A percentile compares a stretch with the other conserved stretches of the same genome.
Evolutionary conservation across 2,888 invertebrate genomes (phyloP).

Genomic region (Acleris sparsana): DNA sequence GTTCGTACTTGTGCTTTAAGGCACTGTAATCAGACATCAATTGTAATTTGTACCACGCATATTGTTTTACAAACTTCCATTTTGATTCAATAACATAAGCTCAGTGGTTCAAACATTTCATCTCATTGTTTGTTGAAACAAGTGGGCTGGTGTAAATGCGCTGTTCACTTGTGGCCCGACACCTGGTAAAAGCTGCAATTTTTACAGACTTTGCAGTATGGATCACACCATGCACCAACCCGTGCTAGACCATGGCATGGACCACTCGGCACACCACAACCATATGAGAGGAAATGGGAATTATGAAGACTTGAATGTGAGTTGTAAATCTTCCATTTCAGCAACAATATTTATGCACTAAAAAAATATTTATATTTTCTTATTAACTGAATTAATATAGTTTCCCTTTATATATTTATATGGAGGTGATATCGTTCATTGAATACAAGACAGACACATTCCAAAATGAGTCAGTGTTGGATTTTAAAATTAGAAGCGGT

Average conservation of each 20-base stretch:
- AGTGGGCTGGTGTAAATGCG: constrained; percentile 11
- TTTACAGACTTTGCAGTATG: no score
- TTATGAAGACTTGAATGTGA: constrained; percentile 35
- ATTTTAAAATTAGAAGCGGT: no score
- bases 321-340: constrained; percentile 2
- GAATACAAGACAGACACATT: no score
- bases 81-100: constrained; percentile 27
- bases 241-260: constrained; percentile 7
- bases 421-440: no score
- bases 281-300: constrained; percentile 1
- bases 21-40: not conserved
- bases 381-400: no score
- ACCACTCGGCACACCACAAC: constrained; percentile 12
- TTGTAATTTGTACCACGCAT: constrained; percentile 7
- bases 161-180: not conserved
- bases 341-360: no score
- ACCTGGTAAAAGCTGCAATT: constrained; percentile 1
- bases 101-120: constrained; percentile 22
- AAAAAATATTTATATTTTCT: no score
- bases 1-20: no score
- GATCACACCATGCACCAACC: constrained; percentile 1
- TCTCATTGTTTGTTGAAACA: constrained; percentile 27
- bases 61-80: constrained; percentile 33
- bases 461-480: no score
- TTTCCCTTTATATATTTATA: no score